Evolutionary conservation across 1,140 invertebrate species (phyloP), one percentile per base, ranked within the genome.

Genomic region (Rhynchophorus ferrugineus): DNA sequence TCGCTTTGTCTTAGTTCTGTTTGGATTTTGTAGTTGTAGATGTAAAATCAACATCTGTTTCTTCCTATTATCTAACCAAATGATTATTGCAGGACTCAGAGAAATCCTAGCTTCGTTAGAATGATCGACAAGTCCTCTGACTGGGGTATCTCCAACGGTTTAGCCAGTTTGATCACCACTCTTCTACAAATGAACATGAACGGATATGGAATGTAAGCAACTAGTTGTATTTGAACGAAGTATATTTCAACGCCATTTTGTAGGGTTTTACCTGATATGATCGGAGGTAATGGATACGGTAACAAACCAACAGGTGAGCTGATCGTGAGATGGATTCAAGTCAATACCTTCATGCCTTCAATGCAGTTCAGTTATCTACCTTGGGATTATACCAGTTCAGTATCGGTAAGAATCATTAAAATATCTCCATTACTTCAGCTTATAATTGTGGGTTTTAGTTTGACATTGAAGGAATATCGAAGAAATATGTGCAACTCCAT

Each of bases 301-400:
- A 73, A 75, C 65, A 76, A 71, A 17, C 82, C 82, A 1, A 78
- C 78, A 2, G 81, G 82, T 54, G 87, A 95, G 67, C 71, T 96
- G n/a, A 94, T 87, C 60, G 80, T 95, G 38, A 73, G 93, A 58
- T 97, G 92, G 92, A 69, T 92, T 17, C 86, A 95, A 69, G 83
- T 82, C 1, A 91, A 87, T 56, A 77, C 83, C 0, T 93, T 94
- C 61, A 81, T 97, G 78, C 90, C 92, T 0, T 75, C 79, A 1
- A 75, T 96, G 62, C 91, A 97, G 69, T 92, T 90, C 67, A 93
- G 91, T 1, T 84, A 83, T 54, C 77, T 83, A 1, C 92, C 93
- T 0, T 96, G 91, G 91, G 79, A 88, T 43, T 94, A 44, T 16
- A 24, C 38, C 13, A 20, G 38, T 14, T 8, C 19, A 42, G 21